Base-by-base conservation (phyloP, 2,797 vertebrate genomes). In the Melanotaenia boesemani region DNA sequence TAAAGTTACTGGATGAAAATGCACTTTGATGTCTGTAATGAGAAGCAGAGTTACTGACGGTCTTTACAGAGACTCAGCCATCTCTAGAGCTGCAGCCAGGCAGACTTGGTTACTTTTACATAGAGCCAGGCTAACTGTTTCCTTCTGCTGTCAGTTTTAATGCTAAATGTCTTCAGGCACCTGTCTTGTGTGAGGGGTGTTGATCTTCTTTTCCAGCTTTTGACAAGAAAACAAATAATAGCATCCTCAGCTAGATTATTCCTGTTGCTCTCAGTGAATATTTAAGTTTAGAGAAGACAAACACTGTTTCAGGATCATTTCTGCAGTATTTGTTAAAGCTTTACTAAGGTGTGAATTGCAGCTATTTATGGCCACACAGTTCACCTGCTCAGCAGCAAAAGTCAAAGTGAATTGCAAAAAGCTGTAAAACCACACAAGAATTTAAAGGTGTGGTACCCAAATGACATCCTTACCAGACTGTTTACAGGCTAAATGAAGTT, bases 321-420 rank as follows among this genome's bases (percentile, higher is more conserved):
- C n/a, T 50, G 20, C 24, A 65, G 26, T 22, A 63, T 67, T 58
- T 64, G 13, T 18, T 28, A 81, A 83, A 20, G 54, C 44, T 80
- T 41, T 58, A 32, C 74, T 48, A 61, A 62, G 75, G 77, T 84
- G 77, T 87, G 63, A 80, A 86, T 71, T 77, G 64, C 52, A 77
- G 70, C 54, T 74, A 52, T 65, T 67, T 32, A 58, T 61, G 32
- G n/a, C 61, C 48, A 54, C 26, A 70, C 24, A 72, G 59, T 72
- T 63, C 57, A 85, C 80, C 73, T 88, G 81, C 63, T 72, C 50
- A 64, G 61, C 50, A 74, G 68, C 44, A 71, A 48, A 82, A 52
- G 15, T 15, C 56, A 61, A 72, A 46, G 61, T 66, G 46, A 81
- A 41, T 60, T 65, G 55, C 72, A 44, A 63, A 59, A 63, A 50